Evolutionary conservation across 2,113 vertebrate genomes (phyloP).

Genomic region (Melanostigma gelatinosum): DNA sequence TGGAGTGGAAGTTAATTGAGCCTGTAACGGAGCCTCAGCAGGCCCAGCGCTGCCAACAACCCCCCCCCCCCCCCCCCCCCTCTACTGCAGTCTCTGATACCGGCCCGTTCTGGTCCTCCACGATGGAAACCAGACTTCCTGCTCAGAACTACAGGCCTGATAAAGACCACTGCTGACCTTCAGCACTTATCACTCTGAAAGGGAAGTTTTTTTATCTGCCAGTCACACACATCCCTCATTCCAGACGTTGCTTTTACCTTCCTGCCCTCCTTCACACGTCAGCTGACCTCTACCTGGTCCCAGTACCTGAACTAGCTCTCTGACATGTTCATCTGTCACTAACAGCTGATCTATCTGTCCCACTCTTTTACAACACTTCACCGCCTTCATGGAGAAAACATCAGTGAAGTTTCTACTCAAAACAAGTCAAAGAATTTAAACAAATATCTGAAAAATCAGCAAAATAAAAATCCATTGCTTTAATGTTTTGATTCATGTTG

Average conservation of each 20-base stretch:
- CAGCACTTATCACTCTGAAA: slow-evolving; percentile 16
- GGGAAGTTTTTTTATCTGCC: neutral
- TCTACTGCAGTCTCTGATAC: slow-evolving; percentile 39
- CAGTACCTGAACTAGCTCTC: too few relatives aligned
- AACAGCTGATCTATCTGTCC: too few relatives aligned
- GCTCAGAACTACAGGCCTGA: slow-evolving; percentile 42
- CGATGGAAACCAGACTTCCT: slow-evolving; percentile 70
- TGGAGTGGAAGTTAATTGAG: slow-evolving; percentile 33
- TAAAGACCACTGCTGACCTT: slow-evolving; percentile 49
- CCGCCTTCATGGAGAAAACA: too few relatives aligned
- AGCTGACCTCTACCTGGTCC: neutral
- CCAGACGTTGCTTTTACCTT: too few relatives aligned
- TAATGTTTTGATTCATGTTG: too few relatives aligned
- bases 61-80: neutral
- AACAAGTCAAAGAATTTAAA: too few relatives aligned
- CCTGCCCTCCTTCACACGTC: too few relatives aligned
- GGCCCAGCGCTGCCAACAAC: neutral
- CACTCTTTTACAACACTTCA: too few relatives aligned
- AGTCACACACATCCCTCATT: neutral
- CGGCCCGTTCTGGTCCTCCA: slow-evolving; percentile 39
- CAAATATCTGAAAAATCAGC: too few relatives aligned
- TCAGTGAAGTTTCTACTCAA: too few relatives aligned
- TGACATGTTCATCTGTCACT: neutral
- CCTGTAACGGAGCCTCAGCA: slow-evolving; percentile 21
- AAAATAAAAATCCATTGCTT: too few relatives aligned